Conservation (phyloP, 2,797 vertebrate species). For the Rhodeus uyekii region DNA sequence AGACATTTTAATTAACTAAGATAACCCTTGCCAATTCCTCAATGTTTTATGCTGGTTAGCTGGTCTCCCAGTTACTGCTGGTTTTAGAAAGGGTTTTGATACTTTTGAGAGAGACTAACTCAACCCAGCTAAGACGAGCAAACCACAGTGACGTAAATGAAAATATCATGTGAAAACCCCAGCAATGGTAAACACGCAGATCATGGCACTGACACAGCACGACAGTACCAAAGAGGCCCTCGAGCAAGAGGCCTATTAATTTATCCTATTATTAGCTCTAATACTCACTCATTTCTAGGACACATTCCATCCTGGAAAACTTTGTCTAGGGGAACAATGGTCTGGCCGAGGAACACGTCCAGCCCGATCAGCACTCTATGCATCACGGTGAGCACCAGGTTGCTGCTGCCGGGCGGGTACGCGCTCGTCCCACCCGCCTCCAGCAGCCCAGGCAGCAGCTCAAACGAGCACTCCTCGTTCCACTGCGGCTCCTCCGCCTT, state of each 20-base stretch:
- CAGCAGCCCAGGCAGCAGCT: constrained; percentile 87
- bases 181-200: not conserved
- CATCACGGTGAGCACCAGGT: constrained; percentile 89
- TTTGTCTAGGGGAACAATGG: constrained; percentile 81
- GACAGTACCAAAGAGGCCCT: not conserved
- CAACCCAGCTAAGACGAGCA: not conserved
- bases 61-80: not conserved
- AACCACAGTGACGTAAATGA: not conserved
- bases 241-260: not conserved
- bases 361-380: constrained; percentile 92
- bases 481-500: constrained; percentile 86
- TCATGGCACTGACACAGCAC: not conserved
- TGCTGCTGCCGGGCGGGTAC: constrained; percentile 75
- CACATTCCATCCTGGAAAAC: constrained; percentile 80
- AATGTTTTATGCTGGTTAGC: not conserved
- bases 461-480: constrained; percentile 89
- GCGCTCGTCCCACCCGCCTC: constrained; percentile 75
- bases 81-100: not conserved
- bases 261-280: not conserved
- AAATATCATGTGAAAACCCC: not conserved
- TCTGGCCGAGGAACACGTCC: constrained; percentile 92
- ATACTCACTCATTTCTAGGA: constrained; percentile 85
- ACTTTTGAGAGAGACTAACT: not conserved
- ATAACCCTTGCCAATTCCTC: no score
- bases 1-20: not conserved